phyloP scores from a whole-genome alignment of 1,140 invertebrate species.

The Procambarus virginalis region DNA sequence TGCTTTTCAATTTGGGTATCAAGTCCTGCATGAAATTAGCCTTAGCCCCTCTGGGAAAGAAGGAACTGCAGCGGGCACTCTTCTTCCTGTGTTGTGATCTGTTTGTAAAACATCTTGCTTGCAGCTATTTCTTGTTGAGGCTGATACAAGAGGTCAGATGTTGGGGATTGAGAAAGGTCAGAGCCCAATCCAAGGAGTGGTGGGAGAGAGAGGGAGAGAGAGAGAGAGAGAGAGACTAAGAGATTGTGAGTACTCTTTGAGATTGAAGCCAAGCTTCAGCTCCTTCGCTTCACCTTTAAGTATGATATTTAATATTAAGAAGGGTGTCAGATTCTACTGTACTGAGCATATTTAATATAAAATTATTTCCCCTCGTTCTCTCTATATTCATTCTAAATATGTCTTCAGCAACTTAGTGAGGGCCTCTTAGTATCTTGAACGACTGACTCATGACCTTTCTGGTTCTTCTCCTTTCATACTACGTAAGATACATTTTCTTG shows the following conservation, averaged over 20 bases:
- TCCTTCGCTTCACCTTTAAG: too few relatives aligned
- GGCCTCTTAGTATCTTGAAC: too few relatives aligned
- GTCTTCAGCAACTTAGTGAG: too few relatives aligned
- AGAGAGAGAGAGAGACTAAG: neutral
- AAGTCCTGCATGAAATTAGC: neutral
- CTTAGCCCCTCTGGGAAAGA: neutral
- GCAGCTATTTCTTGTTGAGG: neutral
- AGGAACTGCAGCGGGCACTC: neutral
- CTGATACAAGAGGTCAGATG: neutral
- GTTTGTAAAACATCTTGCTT: neutral
- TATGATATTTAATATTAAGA: too few relatives aligned
- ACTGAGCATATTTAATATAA: too few relatives aligned
- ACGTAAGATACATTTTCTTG: too few relatives aligned
- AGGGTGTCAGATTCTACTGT: too few relatives aligned
- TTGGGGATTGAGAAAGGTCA: neutral
- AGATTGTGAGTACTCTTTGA: neutral
- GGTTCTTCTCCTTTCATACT: too few relatives aligned
- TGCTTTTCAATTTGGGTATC: neutral
- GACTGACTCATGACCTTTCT: too few relatives aligned
- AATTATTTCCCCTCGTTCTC: too few relatives aligned
- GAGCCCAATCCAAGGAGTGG: too few relatives aligned
- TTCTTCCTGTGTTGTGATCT: neutral
- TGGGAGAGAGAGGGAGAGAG: neutral
- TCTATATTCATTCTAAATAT: too few relatives aligned
- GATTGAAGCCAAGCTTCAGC: neutral